These are phyloP conservation scores for Nymphicus hollandicus DNA, from an alignment of 2,113 vertebrate genomes.

Conservation along the genomic window DNA sequence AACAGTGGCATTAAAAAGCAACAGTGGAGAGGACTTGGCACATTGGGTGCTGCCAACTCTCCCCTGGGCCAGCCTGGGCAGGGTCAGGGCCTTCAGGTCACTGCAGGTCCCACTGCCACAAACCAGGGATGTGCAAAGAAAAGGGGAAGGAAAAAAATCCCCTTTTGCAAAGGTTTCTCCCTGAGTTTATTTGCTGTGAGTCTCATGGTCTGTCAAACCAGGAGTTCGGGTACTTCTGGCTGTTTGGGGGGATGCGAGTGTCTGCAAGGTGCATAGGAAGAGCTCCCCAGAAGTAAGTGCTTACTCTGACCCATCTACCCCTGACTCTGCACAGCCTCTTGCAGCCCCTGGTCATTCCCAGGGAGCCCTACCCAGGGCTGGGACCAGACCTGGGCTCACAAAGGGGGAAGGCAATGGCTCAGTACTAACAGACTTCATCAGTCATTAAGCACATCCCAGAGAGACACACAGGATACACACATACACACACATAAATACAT, in stretches of 20 bases:
- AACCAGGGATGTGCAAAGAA: neutral
- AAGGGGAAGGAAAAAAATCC: neutral
- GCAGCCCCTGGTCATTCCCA: neutral
- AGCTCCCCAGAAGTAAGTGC: neutral
- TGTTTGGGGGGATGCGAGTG: fast-evolving
- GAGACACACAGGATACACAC: neutral
- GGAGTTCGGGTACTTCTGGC: neutral
- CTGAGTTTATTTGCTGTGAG: neutral
- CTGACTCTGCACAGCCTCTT: neutral
- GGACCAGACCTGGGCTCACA: neutral
- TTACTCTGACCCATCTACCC: fast-evolving
- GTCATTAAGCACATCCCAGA: neutral
- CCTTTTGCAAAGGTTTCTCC: neutral
- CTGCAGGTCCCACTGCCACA: neutral
- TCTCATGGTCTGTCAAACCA: neutral
- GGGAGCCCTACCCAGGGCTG: neutral
- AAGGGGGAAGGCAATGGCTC: neutral
- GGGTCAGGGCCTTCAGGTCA: neutral
- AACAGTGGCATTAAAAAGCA: fast-evolving
- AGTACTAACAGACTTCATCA: fast-evolving
- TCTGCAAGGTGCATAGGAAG: neutral
- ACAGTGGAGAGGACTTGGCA: fast-evolving
- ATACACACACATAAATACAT: neutral
- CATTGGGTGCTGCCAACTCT: fast-evolving
- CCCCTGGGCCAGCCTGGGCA: neutral